Evolutionary conservation across 2,888 invertebrate genomes (phyloP), one percentile per base, ranked within the genome.

Genomic region (Pseudococcus jackbeardsleyi): DNA sequence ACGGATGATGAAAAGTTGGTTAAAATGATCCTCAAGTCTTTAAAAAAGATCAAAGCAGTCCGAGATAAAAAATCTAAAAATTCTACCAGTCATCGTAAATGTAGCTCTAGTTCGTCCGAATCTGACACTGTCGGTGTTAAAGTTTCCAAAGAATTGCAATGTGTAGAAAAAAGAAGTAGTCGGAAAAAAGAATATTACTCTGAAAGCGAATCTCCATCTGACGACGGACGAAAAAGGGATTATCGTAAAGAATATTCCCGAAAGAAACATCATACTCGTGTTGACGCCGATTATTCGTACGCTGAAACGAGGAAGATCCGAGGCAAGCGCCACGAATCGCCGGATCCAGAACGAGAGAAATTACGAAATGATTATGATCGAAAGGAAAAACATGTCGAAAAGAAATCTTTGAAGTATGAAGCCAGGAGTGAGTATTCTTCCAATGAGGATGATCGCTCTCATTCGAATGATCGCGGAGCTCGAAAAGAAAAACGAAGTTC

Each of bases 1-100:
- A 33, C 72, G 17, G 72, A 72, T 11, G 72, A 72, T 17, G 72
- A 72, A 33, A 72, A 72, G 7, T 33, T 72, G 17, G 72, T 72
- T 17, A 12, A 72, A 15, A 33, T 72, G 33, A 17, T 72, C 1
- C 33, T 72, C 6, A 72, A 72, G 12, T 72, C 72, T 1, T 33
- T 72, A 17, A 72, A 72, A 33, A 72, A 72, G 33, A 33, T 33
- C 1, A 72, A 72, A 33, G 15, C 39, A 33, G 33, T 26, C 33
- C 26, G 33, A 1, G 33, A 17, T 15, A 33, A 72, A 1, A 33
- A 72, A 33, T 33, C 26, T 0, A 26, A 26, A 17, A 33, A 72
- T 33, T 33, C 26, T 12, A 26, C 7, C 26, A 9, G 6, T 6
- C 33, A 33, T 33, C 72, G 33, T 15, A 33, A 33, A 72, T 17